Evolutionary conservation across 2,888 invertebrate species (phyloP).

Genomic region (Odontomyia ornata): DNA sequence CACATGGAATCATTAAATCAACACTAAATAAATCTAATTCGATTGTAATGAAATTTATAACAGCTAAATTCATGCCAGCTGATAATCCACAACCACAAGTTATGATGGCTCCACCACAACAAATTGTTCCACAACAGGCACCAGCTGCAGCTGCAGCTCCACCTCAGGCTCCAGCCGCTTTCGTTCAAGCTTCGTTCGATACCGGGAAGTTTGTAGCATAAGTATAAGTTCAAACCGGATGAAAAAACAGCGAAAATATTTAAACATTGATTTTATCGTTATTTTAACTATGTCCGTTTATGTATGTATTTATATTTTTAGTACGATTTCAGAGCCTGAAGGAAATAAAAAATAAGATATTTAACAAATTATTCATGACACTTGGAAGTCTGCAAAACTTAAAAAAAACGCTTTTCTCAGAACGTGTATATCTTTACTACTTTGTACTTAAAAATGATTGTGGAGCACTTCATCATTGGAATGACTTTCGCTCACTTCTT

Average conservation of each 20-base stretch:
- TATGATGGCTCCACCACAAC: slow-evolving; percentile 61
- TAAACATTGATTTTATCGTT: not conserved
- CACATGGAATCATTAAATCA: no score
- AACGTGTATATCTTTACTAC: not conserved
- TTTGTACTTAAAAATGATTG: no score
- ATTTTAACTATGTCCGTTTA: no score
- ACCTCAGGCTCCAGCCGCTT: slow-evolving; percentile 67
- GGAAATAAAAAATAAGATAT: slow-evolving; percentile 1
- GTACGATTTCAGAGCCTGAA: not conserved
- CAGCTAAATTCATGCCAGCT: slow-evolving; percentile 52
- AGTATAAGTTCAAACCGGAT: not conserved
- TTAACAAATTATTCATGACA: not conserved
- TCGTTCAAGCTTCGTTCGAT: slow-evolving; percentile 57
- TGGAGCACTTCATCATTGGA: no score
- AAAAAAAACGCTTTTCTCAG: not conserved
- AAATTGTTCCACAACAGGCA: slow-evolving; percentile 57
- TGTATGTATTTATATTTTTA: not conserved
- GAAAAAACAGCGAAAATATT: slow-evolving; percentile 9
- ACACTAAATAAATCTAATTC: not conserved
- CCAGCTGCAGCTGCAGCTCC: slow-evolving; percentile 66
- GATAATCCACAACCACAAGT: slow-evolving; percentile 55
- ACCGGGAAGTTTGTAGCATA: slow-evolving; percentile 38
- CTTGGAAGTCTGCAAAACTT: not conserved
- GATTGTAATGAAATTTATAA: not conserved
- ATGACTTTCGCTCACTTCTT: no score